Percentiles rank a stretch among this genome's conserved stretches.
These are phyloP conservation scores for Rotaria socialis DNA, from an alignment of 2,888 invertebrate species.

Conservation along the genomic window DNA sequence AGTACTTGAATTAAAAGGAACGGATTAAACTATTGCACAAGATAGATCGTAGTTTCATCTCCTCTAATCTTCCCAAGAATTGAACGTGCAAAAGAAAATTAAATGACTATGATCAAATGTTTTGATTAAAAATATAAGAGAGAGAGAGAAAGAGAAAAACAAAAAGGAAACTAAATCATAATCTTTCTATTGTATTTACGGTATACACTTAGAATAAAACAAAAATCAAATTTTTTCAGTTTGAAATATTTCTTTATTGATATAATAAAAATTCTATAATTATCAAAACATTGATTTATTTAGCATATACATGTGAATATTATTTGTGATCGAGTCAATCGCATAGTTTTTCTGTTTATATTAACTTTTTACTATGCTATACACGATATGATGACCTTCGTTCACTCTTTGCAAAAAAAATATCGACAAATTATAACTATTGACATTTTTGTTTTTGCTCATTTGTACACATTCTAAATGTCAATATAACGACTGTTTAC, in stretches of 20 bases:
- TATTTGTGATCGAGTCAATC: neutral
- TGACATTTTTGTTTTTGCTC: neutral
- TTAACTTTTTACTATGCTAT: neutral
- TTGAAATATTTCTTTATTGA: neutral
- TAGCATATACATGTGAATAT: neutral
- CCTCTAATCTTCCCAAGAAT: neutral
- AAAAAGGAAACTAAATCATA: neutral
- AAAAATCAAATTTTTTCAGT: neutral
- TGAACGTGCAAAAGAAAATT: neutral
- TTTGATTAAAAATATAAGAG: neutral
- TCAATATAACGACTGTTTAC: neutral
- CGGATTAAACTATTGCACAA: neutral
- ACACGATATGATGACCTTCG: neutral
- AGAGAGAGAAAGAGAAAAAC: too few species aligned
- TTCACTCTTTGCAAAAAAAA: neutral
- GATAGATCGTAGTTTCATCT: neutral
- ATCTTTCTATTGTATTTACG: neutral
- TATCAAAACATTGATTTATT: constrained; percentile 1
- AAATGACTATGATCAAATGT: neutral
- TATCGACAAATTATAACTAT: neutral
- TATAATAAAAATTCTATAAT: neutral
- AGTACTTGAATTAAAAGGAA: neutral
- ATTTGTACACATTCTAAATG: neutral
- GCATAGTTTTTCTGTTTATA: neutral
- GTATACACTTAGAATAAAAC: neutral